Conservation (phyloP, 2,797 vertebrate genomes). For the Gallinago nigripennis region DNA sequence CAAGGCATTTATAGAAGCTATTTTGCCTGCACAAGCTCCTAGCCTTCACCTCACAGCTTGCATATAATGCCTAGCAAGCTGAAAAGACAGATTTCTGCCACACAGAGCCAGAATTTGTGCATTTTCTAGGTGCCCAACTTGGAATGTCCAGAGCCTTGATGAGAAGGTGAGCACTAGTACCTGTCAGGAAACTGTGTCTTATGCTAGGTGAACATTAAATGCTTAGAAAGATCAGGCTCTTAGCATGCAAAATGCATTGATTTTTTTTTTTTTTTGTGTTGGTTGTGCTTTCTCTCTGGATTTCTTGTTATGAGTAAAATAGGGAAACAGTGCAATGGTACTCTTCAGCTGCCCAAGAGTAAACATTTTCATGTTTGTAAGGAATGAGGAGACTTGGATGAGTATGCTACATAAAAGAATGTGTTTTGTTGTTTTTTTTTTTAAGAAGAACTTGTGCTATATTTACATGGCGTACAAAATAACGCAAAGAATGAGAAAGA, state of each 20-base stretch:
- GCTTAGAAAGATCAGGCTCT: background rate
- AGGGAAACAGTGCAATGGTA: background rate
- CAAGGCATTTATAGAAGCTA: background rate
- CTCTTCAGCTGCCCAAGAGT: background rate
- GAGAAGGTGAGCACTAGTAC: background rate
- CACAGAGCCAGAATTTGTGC: fast-evolving
- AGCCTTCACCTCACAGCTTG: background rate
- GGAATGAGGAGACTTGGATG: background rate
- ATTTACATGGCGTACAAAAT: background rate
- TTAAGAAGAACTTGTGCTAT: background rate
- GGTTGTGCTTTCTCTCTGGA: background rate
- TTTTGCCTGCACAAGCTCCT: fast-evolving
- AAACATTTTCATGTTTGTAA: background rate
- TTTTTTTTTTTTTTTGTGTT: background rate
- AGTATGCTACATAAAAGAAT: background rate
- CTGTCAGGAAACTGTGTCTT: background rate
- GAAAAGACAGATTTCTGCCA: background rate
- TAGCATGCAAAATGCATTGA: background rate
- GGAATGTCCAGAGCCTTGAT: fast-evolving
- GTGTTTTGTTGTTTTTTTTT: background rate
- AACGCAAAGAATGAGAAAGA: background rate
- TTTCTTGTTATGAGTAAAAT: background rate
- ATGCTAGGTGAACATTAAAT: background rate
- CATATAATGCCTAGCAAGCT: fast-evolving
- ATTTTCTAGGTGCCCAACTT: background rate